These are phyloP conservation scores for Mya arenaria DNA, from an alignment of 1,140 invertebrate species.

Conservation along the genomic window DNA sequence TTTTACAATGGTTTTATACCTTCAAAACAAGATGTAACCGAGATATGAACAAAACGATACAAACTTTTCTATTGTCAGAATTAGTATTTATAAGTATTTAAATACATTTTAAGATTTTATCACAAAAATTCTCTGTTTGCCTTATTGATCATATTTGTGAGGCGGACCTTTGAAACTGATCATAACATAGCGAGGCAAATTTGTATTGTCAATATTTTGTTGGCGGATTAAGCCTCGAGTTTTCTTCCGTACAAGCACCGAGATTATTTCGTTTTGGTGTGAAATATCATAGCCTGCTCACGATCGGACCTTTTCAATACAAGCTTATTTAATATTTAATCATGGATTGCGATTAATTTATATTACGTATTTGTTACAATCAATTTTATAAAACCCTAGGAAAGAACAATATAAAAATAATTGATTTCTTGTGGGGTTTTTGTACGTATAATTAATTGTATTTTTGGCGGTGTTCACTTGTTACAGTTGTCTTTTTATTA, in stretches of 20 bases:
- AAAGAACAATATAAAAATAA: no score
- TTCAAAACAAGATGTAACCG: constrained; percentile 13
- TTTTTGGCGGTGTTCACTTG: no score
- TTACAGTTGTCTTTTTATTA: no score
- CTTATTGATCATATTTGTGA: constrained; percentile 19
- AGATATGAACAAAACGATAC: constrained; percentile 38
- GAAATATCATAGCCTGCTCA: background rate
- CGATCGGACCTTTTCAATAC: no score
- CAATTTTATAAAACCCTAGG: no score
- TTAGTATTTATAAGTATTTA: constrained; percentile 54
- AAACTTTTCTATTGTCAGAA: constrained; percentile 51
- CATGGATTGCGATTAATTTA: no score
- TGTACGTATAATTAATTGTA: no score
- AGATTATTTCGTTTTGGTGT: background rate
- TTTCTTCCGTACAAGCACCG: background rate
- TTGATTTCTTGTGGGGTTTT: no score
- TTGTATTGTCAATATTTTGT: background rate
- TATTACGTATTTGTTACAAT: no score
- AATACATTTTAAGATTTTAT: constrained; percentile 44
- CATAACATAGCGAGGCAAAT: background rate
- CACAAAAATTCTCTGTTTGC: constrained; percentile 25
- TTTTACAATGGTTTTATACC: constrained; percentile 29
- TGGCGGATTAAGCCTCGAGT: background rate
- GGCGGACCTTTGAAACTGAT: background rate
- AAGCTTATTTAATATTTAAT: no score